Evolutionary conservation across 1,140 invertebrate genomes (phyloP).

Genomic region (Fopius arisanus): DNA sequence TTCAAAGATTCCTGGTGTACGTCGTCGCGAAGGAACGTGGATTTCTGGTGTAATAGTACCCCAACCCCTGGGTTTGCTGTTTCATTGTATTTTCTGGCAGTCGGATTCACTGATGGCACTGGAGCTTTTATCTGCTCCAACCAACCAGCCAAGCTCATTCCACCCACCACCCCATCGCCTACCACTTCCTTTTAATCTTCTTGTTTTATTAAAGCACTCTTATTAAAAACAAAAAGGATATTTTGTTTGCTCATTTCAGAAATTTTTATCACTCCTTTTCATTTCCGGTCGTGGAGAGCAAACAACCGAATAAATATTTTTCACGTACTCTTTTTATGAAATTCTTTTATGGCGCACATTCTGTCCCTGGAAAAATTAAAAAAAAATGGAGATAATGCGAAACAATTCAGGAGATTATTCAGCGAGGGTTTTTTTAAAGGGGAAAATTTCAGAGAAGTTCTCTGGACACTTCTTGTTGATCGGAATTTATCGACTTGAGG

Average conservation of each 20-base stretch:
- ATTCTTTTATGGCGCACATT: not conserved
- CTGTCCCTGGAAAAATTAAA: not conserved
- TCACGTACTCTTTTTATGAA: not conserved
- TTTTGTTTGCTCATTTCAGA: not conserved
- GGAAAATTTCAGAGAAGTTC: too few species aligned
- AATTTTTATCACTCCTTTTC: not conserved
- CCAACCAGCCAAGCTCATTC: conserved; percentile 3
- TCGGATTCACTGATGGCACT: not conserved
- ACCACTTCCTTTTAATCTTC: not conserved
- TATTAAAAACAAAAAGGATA: not conserved
- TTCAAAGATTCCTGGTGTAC: not conserved
- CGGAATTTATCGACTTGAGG: too few species aligned
- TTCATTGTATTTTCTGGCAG: conserved; percentile 19
- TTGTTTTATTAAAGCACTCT: conserved; percentile 9
- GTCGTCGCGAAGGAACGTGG: conserved; percentile 1
- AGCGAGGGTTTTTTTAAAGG: not conserved
- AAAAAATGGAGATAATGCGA: not conserved
- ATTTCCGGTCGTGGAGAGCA: not conserved
- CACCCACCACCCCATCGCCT: not conserved
- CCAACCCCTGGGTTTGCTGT: not conserved
- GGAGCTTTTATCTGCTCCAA: conserved; percentile 2
- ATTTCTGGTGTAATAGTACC: not conserved
- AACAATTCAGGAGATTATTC: not conserved
- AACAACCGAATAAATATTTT: not conserved
- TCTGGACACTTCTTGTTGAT: too few species aligned